phyloP scores from a whole-genome alignment of 2,797 vertebrate genomes.

The Astyanax mexicanus region DNA sequence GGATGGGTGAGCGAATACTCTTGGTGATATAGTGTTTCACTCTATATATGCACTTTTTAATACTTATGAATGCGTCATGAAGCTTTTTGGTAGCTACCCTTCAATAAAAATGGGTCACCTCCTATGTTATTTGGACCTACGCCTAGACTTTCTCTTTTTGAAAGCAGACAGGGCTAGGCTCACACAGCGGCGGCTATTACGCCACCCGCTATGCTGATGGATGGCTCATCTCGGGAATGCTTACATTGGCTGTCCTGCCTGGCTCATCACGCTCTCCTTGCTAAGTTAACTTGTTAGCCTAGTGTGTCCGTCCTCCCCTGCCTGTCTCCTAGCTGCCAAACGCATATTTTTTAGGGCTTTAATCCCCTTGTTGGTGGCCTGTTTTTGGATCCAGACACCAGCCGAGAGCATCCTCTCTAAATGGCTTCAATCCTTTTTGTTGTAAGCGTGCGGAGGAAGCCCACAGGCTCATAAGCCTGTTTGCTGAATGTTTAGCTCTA shows the following conservation, averaged over 20 bases:
- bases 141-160: background rate
- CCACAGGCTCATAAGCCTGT: conserved; percentile 9
- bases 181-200: background rate
- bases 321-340: background rate
- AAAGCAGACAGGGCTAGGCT: conserved; percentile 1
- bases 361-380: conserved; percentile 30
- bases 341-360: conserved; percentile 27
- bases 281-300: conserved; percentile 3
- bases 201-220: conserved; percentile 8
- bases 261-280: conserved; percentile 8
- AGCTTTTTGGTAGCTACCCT: too few relatives aligned
- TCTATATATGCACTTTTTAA: too few relatives aligned
- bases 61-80: too few relatives aligned
- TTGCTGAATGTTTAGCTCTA: background rate
- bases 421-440: conserved; percentile 7
- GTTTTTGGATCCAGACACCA: background rate
- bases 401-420: conserved; percentile 18
- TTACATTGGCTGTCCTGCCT: conserved; percentile 11
- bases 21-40: too few relatives aligned
- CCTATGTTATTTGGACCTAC: background rate
- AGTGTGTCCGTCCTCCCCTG: conserved; percentile 18
- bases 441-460: background rate
- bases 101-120: too few relatives aligned
- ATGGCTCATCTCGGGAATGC: background rate
- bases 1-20: too few relatives aligned